A percentile compares a stretch with the other conserved stretches of the same genome.
Conservation (phyloP, 2,888 invertebrate genomes). For the Imbricaverruca yamaguchii region DNA sequence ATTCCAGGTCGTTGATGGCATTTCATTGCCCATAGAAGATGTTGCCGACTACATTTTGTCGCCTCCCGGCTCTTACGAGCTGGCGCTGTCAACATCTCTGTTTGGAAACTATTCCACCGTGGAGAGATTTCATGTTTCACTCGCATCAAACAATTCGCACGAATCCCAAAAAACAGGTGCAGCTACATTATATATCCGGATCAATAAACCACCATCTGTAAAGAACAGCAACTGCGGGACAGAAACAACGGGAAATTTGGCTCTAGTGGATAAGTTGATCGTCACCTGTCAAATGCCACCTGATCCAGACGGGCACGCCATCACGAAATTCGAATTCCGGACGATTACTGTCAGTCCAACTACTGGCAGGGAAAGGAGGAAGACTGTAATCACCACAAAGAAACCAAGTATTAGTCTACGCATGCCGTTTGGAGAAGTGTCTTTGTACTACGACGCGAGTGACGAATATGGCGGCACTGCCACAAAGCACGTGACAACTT, state of each 20-base stretch:
- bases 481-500: background rate
- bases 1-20: background rate
- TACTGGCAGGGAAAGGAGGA: background rate
- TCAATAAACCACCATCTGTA: constrained; percentile 7
- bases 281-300: background rate
- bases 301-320: background rate
- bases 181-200: background rate
- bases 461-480: background rate
- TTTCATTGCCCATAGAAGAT: background rate
- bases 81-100: background rate
- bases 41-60: background rate
- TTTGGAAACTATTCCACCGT: background rate
- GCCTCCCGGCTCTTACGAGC: background rate
- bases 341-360: background rate
- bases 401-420: background rate
- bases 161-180: background rate
- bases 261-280: background rate
- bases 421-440: background rate
- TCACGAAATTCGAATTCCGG: background rate
- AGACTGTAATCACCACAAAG: background rate
- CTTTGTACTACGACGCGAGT: background rate
- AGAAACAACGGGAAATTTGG: background rate
- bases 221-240: background rate
- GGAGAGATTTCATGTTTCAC: background rate
- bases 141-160: background rate